Percentiles rank a stretch among this genome's conserved stretches.
Conservation (phyloP, 2,888 invertebrate genomes). For the Autographa pulchrina region DNA sequence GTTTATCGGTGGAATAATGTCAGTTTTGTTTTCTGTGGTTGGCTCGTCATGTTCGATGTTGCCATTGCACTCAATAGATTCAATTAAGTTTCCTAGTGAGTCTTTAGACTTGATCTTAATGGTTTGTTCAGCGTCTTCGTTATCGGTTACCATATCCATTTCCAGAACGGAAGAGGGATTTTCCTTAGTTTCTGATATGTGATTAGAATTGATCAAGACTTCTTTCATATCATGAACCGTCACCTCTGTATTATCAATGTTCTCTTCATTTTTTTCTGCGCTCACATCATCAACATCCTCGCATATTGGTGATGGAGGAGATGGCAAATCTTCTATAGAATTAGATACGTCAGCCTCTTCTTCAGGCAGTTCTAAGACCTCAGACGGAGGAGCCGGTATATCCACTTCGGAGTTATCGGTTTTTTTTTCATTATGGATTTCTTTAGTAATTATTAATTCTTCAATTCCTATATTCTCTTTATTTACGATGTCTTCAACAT, state of each 20-base stretch:
- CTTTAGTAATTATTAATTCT: constrained; percentile 16
- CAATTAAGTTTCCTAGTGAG: constrained; percentile 58
- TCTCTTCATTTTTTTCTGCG: constrained; percentile 47
- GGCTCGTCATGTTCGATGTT: constrained; percentile 55
- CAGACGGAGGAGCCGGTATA: constrained; percentile 39
- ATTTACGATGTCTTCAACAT: constrained; percentile 29
- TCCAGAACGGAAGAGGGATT: constrained; percentile 47
- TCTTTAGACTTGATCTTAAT: constrained; percentile 69
- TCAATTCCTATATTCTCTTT: constrained; percentile 30
- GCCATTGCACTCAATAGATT: constrained; percentile 71
- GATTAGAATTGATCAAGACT: constrained; percentile 52
- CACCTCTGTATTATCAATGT: constrained; percentile 52
- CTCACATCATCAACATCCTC: constrained; percentile 55
- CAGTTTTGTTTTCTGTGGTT: constrained; percentile 33
- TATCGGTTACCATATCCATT: constrained; percentile 54
- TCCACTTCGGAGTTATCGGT: constrained; percentile 31
- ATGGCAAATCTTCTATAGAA: constrained; percentile 66
- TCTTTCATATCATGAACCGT: constrained; percentile 47
- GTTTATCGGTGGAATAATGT: constrained; percentile 24
- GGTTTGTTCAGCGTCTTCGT: constrained; percentile 63
- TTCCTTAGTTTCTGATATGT: constrained; percentile 52
- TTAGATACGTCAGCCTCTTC: constrained; percentile 54
- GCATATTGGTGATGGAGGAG: constrained; percentile 68
- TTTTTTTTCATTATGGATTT: constrained; percentile 26
- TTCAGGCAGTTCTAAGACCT: constrained; percentile 33